Base-by-base conservation (phyloP, 2,113 vertebrate genomes). In the Pelecanus crispus region DNA sequence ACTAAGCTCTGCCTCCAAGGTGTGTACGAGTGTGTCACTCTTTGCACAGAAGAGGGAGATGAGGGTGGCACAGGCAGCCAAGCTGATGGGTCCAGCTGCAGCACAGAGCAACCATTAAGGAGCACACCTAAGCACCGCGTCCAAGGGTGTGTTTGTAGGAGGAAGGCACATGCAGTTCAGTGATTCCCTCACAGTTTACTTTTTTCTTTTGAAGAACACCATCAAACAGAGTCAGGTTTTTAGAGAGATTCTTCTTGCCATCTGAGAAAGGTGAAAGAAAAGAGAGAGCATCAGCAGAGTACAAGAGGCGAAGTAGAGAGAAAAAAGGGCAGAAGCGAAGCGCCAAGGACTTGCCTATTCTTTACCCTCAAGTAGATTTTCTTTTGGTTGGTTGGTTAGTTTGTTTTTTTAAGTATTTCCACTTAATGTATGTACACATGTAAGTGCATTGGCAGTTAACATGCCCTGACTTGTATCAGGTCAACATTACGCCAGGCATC, bases 391-490 rank as follows among this genome's bases (percentile, higher is more conserved):
- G 20, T 65, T 55, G 16, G 17, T 65, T 73, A 17, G 45, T 40
- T 62, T 52, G 0, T 0, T 15, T 40, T 50, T 74, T 72, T 26
- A 12, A 58, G 52, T 56, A 56, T 86, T 88, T 75, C 34, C 77
- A 12, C 34, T 73, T 81, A 44, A 31, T 17, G 36, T 31, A 42
- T 2, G 0, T 42, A 19, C 15, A n/a, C 9, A 22, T 50, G 3
- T 49, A 50, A 42, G 25, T 50, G 47, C 32, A 65, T 18, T 40
- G 80, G 34, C 28, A 59, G 11, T 45, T 70, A 44, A 44, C 7
- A 47, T 0, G 0, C 4, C 25, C 32, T 31, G 0, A 0, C 18
- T 78, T 62, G 11, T 50, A 42, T 47, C 8, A 29, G 13, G 50
- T 62, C 49, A 75, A 42, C 55, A 28, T 31, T 86, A 50, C 8